Percentiles rank a stretch among this genome's conserved stretches.
Evolutionary conservation across 2,797 vertebrate genomes (phyloP).

Genomic region (Simalia tracyae): DNA sequence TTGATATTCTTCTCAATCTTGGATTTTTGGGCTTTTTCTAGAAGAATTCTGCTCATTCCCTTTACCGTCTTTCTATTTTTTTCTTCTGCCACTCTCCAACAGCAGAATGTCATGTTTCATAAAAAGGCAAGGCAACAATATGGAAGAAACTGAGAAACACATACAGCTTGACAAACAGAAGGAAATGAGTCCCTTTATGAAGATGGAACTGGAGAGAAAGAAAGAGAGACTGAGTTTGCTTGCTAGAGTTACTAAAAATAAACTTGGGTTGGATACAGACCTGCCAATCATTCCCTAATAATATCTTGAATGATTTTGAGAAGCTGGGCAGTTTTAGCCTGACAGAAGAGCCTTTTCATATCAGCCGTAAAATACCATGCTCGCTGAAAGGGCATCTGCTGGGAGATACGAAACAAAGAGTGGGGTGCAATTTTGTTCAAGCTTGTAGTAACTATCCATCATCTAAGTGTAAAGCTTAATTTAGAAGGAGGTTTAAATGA

Average conservation of each 20-base stretch:
- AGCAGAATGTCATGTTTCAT: background rate
- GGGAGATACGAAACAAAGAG: background rate
- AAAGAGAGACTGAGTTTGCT: background rate
- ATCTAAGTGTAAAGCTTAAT: background rate
- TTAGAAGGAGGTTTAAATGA: background rate
- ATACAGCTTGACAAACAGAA: slow-evolving; percentile 42
- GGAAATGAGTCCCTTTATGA: slow-evolving; percentile 45
- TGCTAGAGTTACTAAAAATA: slow-evolving; percentile 61
- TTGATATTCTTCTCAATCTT: background rate
- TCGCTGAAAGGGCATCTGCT: background rate
- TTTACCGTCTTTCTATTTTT: background rate
- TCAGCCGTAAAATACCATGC: accelerated
- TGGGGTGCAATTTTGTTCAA: background rate
- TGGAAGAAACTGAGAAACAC: slow-evolving; percentile 49
- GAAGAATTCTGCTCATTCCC: background rate
- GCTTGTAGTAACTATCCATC: background rate
- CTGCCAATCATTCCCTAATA: slow-evolving; percentile 40
- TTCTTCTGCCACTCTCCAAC: background rate
- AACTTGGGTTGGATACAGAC: slow-evolving; percentile 53
- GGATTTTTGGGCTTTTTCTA: background rate
- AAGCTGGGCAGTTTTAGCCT: slow-evolving; percentile 23
- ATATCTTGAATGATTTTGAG: slow-evolving; percentile 42
- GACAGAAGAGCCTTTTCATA: background rate
- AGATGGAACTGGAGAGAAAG: slow-evolving; percentile 48
- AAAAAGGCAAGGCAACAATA: slow-evolving; percentile 48